Base-by-base conservation (phyloP, 92 coral and sea anemone species). In the Phymanthus crucifer region DNA sequence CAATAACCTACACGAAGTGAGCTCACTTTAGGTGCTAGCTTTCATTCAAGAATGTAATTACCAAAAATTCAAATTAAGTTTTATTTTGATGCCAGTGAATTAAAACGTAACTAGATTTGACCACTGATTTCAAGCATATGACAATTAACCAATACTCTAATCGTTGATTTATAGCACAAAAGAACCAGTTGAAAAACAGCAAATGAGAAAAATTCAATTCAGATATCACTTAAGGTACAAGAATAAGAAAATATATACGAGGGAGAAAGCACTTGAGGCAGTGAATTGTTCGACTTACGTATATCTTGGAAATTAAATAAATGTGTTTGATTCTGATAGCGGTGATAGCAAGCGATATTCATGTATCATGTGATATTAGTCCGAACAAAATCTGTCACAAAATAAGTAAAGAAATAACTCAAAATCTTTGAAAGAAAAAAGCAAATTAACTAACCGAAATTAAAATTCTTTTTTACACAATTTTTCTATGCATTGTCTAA, bases 31-130 rank as follows among this genome's bases (percentile, higher is more conserved):
- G 50, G 72, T 24, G 81, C 43, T 77, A 61, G 33, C 24, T 32
- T 77, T 77, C 81, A 77, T 77, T 65, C 68, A 61, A 36, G 33
- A 43, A 17, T 21, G 40, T 61, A 56, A 65, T 77, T 61, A 36
- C 17, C 36, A 61, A 61, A 61, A 61, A 24, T 61, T 56, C 68
- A 61, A 77, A 61, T 64, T 23, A 38, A 71, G 26, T 24, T 33
- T 27, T 7, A 61, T 29, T 61, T 29, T 29, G 68, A 58, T n/a
- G 66, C 31, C 12, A 58, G 6, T 17, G 34, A 61, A 61, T 27
- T 34, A 11, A n/a, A 24, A 61, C 17, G 6, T 27, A 61, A 61
- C 68, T n/a, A n/a, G 68, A 61, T 3, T 61, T 61, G 68, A 23
- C 33, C 7, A n/a, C n/a, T 27, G 24, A 58, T 58, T n/a, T 58